Conservation (phyloP, 2,797 vertebrate species). For the Sitta carolinensis region DNA sequence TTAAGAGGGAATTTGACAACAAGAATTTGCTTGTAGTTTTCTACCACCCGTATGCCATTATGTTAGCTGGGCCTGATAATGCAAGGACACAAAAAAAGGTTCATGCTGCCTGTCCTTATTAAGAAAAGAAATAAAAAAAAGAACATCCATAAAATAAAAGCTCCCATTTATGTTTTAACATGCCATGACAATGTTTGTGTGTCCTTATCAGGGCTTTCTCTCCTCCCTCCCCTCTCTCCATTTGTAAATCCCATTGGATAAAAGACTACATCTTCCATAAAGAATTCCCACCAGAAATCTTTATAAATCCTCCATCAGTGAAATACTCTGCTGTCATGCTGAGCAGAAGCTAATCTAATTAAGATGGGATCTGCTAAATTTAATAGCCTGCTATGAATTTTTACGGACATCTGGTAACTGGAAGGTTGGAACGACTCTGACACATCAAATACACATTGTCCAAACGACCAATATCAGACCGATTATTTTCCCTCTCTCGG, state of each 20-base stretch:
- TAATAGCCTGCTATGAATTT: constrained; percentile 83
- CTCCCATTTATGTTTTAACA: constrained; percentile 65
- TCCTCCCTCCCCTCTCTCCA: neutral
- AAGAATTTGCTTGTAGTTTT: constrained; percentile 71
- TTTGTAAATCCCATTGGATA: constrained; percentile 72
- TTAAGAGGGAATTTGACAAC: constrained; percentile 69
- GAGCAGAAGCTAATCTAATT: constrained; percentile 82
- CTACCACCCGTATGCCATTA: constrained; percentile 30
- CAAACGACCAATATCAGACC: constrained; percentile 69
- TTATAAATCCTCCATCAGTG: constrained; percentile 75
- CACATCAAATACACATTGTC: constrained; percentile 72
- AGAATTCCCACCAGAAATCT: constrained; percentile 82
- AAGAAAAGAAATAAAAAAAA: constrained; percentile 65
- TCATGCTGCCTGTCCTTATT: neutral
- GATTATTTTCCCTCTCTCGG: constrained; percentile 41
- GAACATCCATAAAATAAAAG: constrained; percentile 69
- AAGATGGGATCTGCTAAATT: constrained; percentile 81
- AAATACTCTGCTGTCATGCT: constrained; percentile 75
- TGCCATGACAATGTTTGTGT: constrained; percentile 60
- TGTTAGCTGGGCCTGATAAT: constrained; percentile 46
- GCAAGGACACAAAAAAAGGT: constrained; percentile 5
- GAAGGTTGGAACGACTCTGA: constrained; percentile 70
- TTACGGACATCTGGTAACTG: constrained; percentile 79
- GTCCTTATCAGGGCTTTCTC: constrained; percentile 51
- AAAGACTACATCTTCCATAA: constrained; percentile 74